Evolutionary conservation across 2,888 invertebrate species (phyloP), one percentile per base, ranked within the genome.

Genomic region (Lathronympha strigana): DNA sequence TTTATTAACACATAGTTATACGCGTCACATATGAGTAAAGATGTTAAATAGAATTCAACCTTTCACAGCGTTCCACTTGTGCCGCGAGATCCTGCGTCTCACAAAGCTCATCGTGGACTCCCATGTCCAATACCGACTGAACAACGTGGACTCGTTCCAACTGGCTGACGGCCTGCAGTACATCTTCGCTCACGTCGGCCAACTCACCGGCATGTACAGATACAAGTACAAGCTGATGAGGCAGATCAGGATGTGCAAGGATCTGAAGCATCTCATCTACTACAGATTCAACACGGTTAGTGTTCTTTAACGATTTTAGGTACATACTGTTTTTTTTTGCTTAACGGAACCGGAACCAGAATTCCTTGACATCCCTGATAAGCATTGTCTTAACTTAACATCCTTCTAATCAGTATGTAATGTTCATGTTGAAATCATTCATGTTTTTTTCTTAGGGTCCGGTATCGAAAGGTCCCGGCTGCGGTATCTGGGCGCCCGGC

Each of bases 181-280:
- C 86, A 98, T 99, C 69, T 99, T 99, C 86, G 98, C 99, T 0
- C 99, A 99, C 81, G 99, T 99, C 8, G 99, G 99, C 0, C 99
- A 99, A 85, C 92, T 99, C 67, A 99, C 99, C 0, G 99, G 99
- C 84, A 99, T 99, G 99, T 99, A 99, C 92, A 94, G 99, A 28
- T 99, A 99, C 93, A 98, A 98, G 81, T 99, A 99, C 92, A 99
- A 99, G 86, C 93, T 99, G 62, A 99, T 99, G 99, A 94, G 98
- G 79, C 99, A 99, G 91, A 99, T 99, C 74, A 93, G 99, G 57
- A 99, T 99, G 99, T 99, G 99, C 93, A 99, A 99, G 89, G 99
- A 99, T 92, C 92, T 99, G 75, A 99, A 99, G 83, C 99, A 99
- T 94, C 93, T 99, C 72, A 98, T 99, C 76, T 99, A 99, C 90